These are phyloP conservation scores for Diaprepes abbreviatus DNA, from an alignment of 2,888 invertebrate genomes.

Conservation along the genomic window DNA sequence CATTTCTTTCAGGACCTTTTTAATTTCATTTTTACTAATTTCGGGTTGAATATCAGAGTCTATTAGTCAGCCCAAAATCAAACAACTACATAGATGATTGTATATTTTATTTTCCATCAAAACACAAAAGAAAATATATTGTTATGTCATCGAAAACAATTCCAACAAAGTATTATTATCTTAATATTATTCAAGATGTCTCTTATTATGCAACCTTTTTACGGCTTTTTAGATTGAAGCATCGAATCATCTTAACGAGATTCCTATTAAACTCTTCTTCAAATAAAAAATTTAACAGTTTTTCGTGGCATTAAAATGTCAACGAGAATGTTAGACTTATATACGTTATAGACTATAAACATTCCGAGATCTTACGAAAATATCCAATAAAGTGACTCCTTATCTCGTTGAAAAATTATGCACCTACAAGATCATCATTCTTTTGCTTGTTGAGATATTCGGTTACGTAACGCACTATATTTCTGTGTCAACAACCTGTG, in stretches of 20 bases:
- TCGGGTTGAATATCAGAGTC: too few species aligned
- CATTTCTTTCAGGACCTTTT: too few species aligned
- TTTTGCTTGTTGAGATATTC: slow-evolving; percentile 1
- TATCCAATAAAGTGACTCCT: slow-evolving; percentile 23
- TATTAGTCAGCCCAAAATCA: too few species aligned
- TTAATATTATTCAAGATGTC: not conserved
- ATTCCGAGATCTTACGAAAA: slow-evolving; percentile 3
- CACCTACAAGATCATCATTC: slow-evolving; percentile 18
- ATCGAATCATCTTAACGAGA: not conserved
- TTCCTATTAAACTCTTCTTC: not conserved
- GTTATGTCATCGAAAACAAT: not conserved
- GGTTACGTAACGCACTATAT: not conserved
- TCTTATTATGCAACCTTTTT: not conserved
- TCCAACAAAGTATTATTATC: not conserved
- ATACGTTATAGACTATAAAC: not conserved
- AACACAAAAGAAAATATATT: not conserved
- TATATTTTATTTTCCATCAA: too few species aligned
- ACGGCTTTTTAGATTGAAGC: not conserved
- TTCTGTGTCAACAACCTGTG: slow-evolving; percentile 5
- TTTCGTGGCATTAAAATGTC: not conserved
- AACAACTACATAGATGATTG: too few species aligned
- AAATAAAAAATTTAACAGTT: not conserved
- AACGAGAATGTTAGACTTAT: not conserved
- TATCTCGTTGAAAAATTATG: slow-evolving; percentile 40
- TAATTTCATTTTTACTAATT: too few species aligned